Conservation (phyloP, 2,113 vertebrate species). For the Garra rufa region DNA sequence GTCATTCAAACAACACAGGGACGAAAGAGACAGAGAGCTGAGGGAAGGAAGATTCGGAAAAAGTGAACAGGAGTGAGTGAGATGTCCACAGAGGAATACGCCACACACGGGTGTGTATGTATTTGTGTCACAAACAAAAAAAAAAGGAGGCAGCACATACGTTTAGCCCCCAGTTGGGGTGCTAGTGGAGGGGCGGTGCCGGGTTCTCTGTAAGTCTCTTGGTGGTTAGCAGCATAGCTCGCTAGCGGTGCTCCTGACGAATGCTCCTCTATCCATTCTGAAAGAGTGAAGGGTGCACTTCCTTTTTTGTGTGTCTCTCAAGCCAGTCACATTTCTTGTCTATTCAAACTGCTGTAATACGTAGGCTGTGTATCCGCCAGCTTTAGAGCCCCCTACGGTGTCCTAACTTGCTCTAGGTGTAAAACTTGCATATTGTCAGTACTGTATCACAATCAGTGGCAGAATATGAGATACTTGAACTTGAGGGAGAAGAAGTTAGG, state of each 20-base stretch:
- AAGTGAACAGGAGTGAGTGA: constrained; percentile 42
- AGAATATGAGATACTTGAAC: constrained; percentile 51
- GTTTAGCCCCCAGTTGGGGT: constrained; percentile 76
- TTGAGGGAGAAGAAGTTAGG: constrained; percentile 50
- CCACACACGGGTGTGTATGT: constrained; percentile 19
- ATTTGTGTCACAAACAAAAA: constrained; percentile 18
- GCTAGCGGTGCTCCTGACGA: constrained; percentile 83
- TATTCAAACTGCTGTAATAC: constrained; percentile 14
- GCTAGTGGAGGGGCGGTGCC: constrained; percentile 70
- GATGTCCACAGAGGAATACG: constrained; percentile 25
- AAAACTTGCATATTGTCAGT: constrained; percentile 27
- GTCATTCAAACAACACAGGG: constrained; percentile 2
- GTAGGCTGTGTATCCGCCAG: neutral
- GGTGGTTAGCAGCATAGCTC: constrained; percentile 86
- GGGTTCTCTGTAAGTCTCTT: constrained; percentile 89
- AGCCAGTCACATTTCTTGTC: constrained; percentile 39
- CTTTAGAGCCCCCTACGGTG: neutral
- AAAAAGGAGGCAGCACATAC: constrained; percentile 66
- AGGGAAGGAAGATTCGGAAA: constrained; percentile 53
- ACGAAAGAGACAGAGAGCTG: constrained; percentile 42
- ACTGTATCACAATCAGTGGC: constrained; percentile 16
- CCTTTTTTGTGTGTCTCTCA: constrained; percentile 34
- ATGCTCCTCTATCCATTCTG: constrained; percentile 96
- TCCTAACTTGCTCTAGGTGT: neutral
- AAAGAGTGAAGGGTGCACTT: constrained; percentile 69